These are phyloP conservation scores for Acronicta aceris DNA, from an alignment of 2,888 invertebrate species.

Conservation along the genomic window DNA sequence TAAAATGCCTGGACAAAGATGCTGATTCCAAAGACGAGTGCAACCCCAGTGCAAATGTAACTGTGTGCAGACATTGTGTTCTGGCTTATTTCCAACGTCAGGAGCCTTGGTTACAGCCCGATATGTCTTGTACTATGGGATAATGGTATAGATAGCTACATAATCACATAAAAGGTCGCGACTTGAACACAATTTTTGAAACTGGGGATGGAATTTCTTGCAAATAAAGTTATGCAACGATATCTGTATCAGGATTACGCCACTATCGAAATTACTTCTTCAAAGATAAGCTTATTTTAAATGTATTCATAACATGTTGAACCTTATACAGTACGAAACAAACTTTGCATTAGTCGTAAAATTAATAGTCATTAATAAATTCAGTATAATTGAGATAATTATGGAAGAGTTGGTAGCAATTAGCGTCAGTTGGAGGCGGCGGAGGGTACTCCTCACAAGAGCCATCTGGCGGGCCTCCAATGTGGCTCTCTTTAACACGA, in stretches of 20 bases:
- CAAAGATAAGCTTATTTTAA: too few species aligned
- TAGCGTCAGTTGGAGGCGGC: slow-evolving; percentile 77
- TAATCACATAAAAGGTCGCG: slow-evolving; percentile 38
- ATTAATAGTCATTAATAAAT: slow-evolving; percentile 70
- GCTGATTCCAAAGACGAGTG: slow-evolving; percentile 52
- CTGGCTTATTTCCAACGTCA: slow-evolving; percentile 79
- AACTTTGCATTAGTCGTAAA: slow-evolving; percentile 41
- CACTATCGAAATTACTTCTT: too few species aligned
- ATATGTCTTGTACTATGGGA: slow-evolving; percentile 60
- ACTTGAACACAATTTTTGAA: slow-evolving; percentile 3
- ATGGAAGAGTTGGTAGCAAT: slow-evolving; percentile 85
- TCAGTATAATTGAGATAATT: slow-evolving; percentile 78
- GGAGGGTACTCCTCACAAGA: slow-evolving; percentile 79
- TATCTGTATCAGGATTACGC: too few species aligned
- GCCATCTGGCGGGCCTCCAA: slow-evolving; percentile 86
- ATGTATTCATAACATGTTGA: neutral
- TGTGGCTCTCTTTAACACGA: slow-evolving; percentile 77
- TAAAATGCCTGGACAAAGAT: slow-evolving; percentile 47
- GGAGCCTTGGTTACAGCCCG: slow-evolving; percentile 70
- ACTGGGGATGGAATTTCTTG: slow-evolving; percentile 2
- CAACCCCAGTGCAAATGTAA: slow-evolving; percentile 74
- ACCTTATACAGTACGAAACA: slow-evolving; percentile 28
- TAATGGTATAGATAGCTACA: slow-evolving; percentile 51
- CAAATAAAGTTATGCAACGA: neutral
- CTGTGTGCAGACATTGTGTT: slow-evolving; percentile 78